Conservation (phyloP, 2,888 invertebrate genomes). For the Limnephilus auricula region DNA sequence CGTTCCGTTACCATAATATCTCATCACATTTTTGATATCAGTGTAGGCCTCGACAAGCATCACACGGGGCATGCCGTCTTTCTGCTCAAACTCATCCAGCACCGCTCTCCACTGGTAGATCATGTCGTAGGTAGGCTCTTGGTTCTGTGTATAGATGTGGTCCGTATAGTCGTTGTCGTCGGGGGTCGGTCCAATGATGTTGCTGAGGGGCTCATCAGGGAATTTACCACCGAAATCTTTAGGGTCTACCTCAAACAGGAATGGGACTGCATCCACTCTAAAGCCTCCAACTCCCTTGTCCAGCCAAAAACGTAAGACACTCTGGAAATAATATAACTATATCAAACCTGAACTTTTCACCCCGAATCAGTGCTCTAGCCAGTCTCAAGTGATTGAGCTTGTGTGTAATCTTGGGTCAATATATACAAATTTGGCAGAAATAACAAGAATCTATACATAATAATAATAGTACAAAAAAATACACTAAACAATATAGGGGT, state of each 20-base stretch:
- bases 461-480: too few relatives aligned
- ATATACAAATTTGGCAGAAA: too few relatives aligned
- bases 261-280: slow-evolving; percentile 85
- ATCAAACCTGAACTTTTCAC: too few relatives aligned
- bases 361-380: too few relatives aligned
- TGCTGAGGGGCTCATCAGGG: slow-evolving; percentile 79
- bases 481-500: too few relatives aligned
- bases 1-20: slow-evolving; percentile 78
- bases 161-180: slow-evolving; percentile 76
- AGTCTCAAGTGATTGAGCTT: too few relatives aligned
- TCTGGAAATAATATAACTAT: slow-evolving; percentile 71
- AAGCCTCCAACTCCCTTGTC: slow-evolving; percentile 91
- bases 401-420: too few relatives aligned
- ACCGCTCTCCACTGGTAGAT: slow-evolving; percentile 80
- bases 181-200: slow-evolving; percentile 71
- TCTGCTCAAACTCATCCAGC: slow-evolving; percentile 75
- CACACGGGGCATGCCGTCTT: slow-evolving; percentile 69
- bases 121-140: slow-evolving; percentile 78
- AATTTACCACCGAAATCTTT: slow-evolving; percentile 70
- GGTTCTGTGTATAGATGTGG: slow-evolving; percentile 78
- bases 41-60: slow-evolving; percentile 82
- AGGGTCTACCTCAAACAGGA: slow-evolving; percentile 72
- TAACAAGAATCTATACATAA: too few relatives aligned
- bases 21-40: slow-evolving; percentile 74
- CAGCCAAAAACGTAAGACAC: slow-evolving; percentile 87